Evolutionary conservation across 2,113 vertebrate genomes (phyloP), one percentile per base, ranked within the genome.

Genomic region (Xiphophorus maculatus): DNA sequence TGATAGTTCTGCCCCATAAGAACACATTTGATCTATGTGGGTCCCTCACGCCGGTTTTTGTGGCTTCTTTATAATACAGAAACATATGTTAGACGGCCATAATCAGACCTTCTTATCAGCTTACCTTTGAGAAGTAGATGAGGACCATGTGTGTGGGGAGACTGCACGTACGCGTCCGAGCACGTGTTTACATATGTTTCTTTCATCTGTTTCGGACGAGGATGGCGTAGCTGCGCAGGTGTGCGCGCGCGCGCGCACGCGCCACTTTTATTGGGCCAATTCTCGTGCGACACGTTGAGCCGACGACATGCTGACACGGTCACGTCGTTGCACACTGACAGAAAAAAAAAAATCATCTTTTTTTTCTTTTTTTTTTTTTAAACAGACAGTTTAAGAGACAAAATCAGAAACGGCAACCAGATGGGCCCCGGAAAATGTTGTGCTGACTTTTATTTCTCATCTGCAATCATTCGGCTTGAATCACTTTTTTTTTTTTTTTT

Each of bases 301-400:
- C 86, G 88, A 89, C 84, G 86, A 91, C 76, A 80, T 58, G 87
- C 77, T 74, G 78, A 89, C 83, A 85, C 69, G 77, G 85, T 87
- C 82, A 76, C 79, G 76, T 84, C 62, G 22, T 64, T 63, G 72
- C 68, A 11, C 86, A 83, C 73, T 37, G 78, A 82, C 71, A 88
- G 88, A 92, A 30, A 30, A 30, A 30, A 30, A 30, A 90, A 91
- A 92, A 94, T 93, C 93, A 93, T 84, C 71, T 83, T 92, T 90
- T 94, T 93, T 32, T 32, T 35, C 3, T 37, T 11, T 2, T 11
- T 37, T 11, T 37, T 37, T 37, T 37, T 37, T 37, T 2, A 11
- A 93, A 93, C 89, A 87, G 92, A 90, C 88, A 90, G 86, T 92
- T 94, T 91, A 91, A 93, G 85, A 90, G 90, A 88, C 81, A 63